Conservation (phyloP, 2,113 vertebrate species). For the Clarias magur region DNA sequence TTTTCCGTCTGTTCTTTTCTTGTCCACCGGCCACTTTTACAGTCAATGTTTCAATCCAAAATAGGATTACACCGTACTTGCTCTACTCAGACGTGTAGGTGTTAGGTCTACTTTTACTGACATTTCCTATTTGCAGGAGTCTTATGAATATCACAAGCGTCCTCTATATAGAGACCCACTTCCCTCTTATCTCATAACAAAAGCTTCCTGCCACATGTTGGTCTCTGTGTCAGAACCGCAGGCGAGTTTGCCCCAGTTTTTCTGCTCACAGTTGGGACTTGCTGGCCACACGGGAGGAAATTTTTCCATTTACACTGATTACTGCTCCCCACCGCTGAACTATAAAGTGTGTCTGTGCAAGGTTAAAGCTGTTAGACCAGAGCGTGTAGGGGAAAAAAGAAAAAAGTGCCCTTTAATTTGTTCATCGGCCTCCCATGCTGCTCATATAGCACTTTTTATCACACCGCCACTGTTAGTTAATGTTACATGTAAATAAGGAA, state of each 20-base stretch:
- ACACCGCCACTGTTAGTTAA: neutral
- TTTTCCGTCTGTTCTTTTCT: too few relatives aligned
- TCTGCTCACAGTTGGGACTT: constrained; percentile 31
- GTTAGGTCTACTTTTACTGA: neutral
- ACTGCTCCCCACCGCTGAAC: constrained; percentile 47
- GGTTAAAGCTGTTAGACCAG: constrained; percentile 51
- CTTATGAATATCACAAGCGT: neutral
- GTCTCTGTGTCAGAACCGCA: constrained; percentile 18
- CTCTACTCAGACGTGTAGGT: neutral
- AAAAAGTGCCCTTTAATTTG: constrained; percentile 56
- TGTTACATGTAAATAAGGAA: neutral
- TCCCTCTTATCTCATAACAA: constrained; percentile 9
- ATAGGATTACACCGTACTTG: neutral
- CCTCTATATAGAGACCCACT: neutral
- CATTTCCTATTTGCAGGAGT: neutral
- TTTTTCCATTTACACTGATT: constrained; percentile 60
- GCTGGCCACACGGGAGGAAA: constrained; percentile 5
- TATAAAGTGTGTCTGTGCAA: constrained; percentile 51
- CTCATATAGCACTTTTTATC: constrained; percentile 42
- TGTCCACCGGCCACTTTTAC: too few relatives aligned
- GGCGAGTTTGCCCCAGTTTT: constrained; percentile 38
- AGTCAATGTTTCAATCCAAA: neutral
- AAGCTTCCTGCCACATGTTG: neutral
- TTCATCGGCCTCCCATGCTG: constrained; percentile 46
- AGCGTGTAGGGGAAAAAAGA: constrained; percentile 21